Conservation (phyloP, 1,140 invertebrate species). For the Sweltsa coloradensis region DNA sequence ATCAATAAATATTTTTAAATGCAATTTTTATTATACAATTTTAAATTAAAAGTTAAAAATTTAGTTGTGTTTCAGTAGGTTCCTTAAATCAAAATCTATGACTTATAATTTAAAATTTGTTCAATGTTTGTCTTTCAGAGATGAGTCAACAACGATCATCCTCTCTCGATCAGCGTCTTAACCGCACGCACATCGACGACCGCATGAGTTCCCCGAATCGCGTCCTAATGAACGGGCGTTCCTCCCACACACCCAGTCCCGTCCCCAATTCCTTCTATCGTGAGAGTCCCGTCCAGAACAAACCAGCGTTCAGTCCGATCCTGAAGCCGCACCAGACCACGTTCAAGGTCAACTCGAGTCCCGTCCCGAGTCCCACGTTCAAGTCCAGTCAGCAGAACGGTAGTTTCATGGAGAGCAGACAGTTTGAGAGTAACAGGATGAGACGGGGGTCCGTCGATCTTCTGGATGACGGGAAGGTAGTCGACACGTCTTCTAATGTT, state of each 20-base stretch:
- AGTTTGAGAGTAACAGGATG: constrained; percentile 21
- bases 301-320: not conserved
- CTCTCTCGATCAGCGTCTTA: too few species aligned
- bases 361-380: constrained; percentile 14
- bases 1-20: too few species aligned
- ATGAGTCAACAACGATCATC: too few species aligned
- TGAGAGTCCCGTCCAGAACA: not conserved
- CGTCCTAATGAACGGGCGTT: constrained; percentile 1
- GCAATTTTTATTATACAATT: too few species aligned
- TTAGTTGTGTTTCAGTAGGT: too few species aligned
- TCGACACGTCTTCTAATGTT: constrained; percentile 56
- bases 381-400: constrained; percentile 4
- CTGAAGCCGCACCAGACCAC: not conserved
- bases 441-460: constrained; percentile 5
- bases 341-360: constrained; percentile 17
- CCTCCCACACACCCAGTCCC: constrained; percentile 4
- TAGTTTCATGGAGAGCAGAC: constrained; percentile 14
- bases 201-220: constrained; percentile 3
- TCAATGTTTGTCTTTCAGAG: too few species aligned
- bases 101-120: too few species aligned
- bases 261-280: too few species aligned
- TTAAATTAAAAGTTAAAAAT: too few species aligned
- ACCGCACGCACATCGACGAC: too few species aligned
- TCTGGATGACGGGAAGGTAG: constrained; percentile 25
- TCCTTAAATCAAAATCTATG: too few species aligned